These are phyloP conservation scores for Leptopterna dolabrata DNA, from an alignment of 2,888 invertebrate genomes.

Conservation along the genomic window DNA sequence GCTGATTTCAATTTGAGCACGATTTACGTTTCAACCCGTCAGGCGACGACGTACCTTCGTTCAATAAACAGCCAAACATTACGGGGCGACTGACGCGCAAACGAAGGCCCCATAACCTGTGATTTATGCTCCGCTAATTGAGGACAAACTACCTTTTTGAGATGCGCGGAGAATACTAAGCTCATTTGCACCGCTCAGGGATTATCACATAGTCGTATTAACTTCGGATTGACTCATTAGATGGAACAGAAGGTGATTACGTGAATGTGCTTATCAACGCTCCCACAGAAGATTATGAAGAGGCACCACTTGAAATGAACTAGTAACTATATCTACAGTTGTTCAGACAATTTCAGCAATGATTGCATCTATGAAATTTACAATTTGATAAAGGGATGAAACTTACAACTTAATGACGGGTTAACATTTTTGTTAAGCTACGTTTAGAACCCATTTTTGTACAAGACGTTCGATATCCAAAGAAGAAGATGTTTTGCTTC, in stretches of 20 bases:
- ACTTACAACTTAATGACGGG: too few relatives aligned
- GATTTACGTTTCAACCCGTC: background rate
- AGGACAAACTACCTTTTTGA: background rate
- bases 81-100: background rate
- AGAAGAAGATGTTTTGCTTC: too few relatives aligned
- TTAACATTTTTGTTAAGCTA: too few relatives aligned
- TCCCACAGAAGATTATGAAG: too few relatives aligned
- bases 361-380: too few relatives aligned
- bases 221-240: background rate
- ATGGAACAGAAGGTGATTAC: background rate
- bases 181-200: background rate
- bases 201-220: background rate
- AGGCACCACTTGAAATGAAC: too few relatives aligned
- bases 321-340: too few relatives aligned
- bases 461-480: too few relatives aligned
- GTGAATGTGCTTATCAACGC: too few relatives aligned
- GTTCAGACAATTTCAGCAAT: too few relatives aligned
- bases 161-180: background rate
- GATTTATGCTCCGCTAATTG: slow-evolving; percentile 38
- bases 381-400: too few relatives aligned
- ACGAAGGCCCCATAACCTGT: background rate
- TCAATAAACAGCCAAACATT: background rate
- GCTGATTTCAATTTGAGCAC: background rate
- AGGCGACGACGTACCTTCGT: background rate
- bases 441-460: too few relatives aligned